phyloP scores from a whole-genome alignment of 2,113 vertebrate genomes.

The Ariopsis seemanni region DNA sequence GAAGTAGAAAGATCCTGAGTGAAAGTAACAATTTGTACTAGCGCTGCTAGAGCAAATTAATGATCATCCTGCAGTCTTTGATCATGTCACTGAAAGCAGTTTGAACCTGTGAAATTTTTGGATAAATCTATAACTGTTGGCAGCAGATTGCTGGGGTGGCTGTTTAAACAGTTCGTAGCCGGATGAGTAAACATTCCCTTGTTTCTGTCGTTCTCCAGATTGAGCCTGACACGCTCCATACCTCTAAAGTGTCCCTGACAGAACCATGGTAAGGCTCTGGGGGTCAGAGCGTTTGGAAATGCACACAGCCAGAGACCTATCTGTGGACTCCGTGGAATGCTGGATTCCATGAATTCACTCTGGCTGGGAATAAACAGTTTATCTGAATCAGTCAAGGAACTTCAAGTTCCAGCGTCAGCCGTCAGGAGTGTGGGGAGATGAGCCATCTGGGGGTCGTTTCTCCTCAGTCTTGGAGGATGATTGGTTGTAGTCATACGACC shows the following conservation, averaged over 20 bases:
- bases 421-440: constrained; percentile 28
- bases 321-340: constrained; percentile 52
- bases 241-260: constrained; percentile 35
- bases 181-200: constrained; percentile 28
- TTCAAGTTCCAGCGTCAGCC: constrained; percentile 48
- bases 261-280: constrained; percentile 3
- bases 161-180: constrained; percentile 25
- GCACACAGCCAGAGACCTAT: constrained; percentile 30
- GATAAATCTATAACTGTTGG: neutral
- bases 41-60: neutral
- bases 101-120: constrained; percentile 1
- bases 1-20: too few relatives aligned
- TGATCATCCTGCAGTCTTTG: neutral
- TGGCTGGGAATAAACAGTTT: constrained; percentile 60
- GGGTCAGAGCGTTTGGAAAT: constrained; percentile 36
- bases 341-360: constrained; percentile 51
- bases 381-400: constrained; percentile 60
- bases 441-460: constrained; percentile 58
- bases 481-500: constrained; percentile 42
- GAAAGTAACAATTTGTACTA: too few relatives aligned
- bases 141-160: constrained; percentile 15
- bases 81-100: neutral
- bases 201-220: constrained; percentile 30
- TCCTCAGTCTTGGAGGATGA: constrained; percentile 30
- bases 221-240: constrained; percentile 50